Conservation (phyloP, 2,888 invertebrate species). For the Marasmarcha lunaedactyla region DNA sequence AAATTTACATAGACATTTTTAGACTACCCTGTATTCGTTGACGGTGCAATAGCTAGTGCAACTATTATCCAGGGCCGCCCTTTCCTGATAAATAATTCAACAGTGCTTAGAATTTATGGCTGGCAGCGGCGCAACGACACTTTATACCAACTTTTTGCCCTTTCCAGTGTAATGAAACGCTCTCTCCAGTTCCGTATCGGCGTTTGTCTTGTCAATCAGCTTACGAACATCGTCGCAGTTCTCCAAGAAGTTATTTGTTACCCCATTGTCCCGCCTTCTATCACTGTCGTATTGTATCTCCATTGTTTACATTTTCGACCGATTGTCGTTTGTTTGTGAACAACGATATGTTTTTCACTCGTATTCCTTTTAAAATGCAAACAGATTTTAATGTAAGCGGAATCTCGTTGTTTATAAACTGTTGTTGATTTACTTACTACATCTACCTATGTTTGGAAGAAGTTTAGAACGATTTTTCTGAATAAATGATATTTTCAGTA, state of each 20-base stretch:
- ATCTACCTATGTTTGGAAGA: conserved; percentile 17
- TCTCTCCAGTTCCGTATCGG: conserved; percentile 37
- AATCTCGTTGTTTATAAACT: conserved; percentile 26
- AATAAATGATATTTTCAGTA: too few species aligned
- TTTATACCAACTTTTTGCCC: conserved; percentile 38
- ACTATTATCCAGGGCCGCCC: conserved; percentile 18
- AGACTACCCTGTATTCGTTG: conserved; percentile 13
- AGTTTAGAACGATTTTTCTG: too few species aligned
- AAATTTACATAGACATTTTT: conserved; percentile 20
- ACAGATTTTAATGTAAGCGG: conserved; percentile 28
- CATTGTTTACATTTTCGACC: conserved; percentile 56
- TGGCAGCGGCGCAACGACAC: conserved; percentile 22
- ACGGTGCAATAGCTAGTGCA: conserved; percentile 19
- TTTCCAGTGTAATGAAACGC: conserved; percentile 49
- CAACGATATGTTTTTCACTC: conserved; percentile 40
- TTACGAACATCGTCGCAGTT: conserved; percentile 35
- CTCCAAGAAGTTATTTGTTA: conserved; percentile 57
- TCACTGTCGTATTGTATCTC: conserved; percentile 57
- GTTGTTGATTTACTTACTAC: conserved; percentile 21
- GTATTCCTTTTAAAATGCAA: conserved; percentile 36
- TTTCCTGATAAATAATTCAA: conserved; percentile 51
- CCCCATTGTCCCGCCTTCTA: conserved; percentile 52
- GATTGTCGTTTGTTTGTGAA: conserved; percentile 48
- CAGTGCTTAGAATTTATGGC: conserved; percentile 37
- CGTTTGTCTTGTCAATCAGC: conserved; percentile 63